Conservation (phyloP, 2,113 vertebrate species). For the Piliocolobus tephrosceles region DNA sequence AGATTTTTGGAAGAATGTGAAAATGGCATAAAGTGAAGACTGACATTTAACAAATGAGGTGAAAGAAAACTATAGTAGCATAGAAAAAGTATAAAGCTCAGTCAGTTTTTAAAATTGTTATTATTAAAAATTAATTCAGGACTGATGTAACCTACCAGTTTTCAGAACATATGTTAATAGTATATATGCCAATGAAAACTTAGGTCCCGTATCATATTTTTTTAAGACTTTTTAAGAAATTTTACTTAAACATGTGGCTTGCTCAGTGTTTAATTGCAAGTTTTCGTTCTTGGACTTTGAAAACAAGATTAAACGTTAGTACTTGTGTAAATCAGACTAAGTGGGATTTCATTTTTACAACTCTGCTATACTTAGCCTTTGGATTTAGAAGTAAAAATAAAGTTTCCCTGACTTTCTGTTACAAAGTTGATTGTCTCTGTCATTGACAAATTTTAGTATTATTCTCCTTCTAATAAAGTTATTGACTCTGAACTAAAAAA, state of each 20-base stretch:
- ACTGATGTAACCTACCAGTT: conserved; percentile 86
- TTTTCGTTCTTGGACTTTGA: conserved; percentile 90
- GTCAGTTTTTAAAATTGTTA: conserved; percentile 80
- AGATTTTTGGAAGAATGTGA: conserved; percentile 90
- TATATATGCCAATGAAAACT: conserved; percentile 87
- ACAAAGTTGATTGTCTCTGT: conserved; percentile 87
- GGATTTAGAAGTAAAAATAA: conserved; percentile 90
- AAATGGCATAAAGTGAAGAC: conserved; percentile 92
- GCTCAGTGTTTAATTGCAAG: conserved; percentile 89
- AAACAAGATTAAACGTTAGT: conserved; percentile 87
- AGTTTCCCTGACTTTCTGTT: conserved; percentile 90
- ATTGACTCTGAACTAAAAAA: conserved; percentile 80
- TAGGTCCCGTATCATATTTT: conserved; percentile 86
- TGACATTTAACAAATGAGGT: conserved; percentile 97
- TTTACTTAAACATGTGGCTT: conserved; percentile 87
- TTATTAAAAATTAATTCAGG: conserved; percentile 86
- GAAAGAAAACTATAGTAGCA: conserved; percentile 99
- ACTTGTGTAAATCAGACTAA: conserved; percentile 87
- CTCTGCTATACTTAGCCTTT: conserved; percentile 86
- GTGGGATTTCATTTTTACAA: conserved; percentile 88
- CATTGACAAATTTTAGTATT: conserved; percentile 86
- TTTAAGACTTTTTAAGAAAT: conserved; percentile 89
- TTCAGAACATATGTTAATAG: conserved; percentile 86
- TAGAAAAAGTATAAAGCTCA: conserved; percentile 92
- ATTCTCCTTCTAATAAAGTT: conserved; percentile 88